Evolutionary conservation across 2,888 invertebrate species (phyloP).

Genomic region (Protophormia terraenovae): DNA sequence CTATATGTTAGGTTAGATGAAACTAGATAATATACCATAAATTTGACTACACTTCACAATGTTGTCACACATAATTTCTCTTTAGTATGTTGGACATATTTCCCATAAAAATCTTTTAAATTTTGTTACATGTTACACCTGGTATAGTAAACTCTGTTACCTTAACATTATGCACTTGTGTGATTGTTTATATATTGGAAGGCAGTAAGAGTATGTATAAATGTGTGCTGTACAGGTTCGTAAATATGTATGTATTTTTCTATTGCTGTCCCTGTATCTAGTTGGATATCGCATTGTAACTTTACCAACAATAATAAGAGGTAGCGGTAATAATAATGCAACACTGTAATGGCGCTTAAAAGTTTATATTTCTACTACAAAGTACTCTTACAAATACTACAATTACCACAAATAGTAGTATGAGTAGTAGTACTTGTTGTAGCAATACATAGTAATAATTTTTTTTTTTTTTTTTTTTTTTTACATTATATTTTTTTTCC

Average conservation of each 20-base stretch:
- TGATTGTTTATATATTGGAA: background rate
- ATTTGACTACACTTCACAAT: no score
- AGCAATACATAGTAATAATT: slow-evolving; percentile 20
- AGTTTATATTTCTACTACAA: slow-evolving; percentile 3
- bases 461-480: background rate
- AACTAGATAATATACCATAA: no score
- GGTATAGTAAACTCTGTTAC: slow-evolving; percentile 26
- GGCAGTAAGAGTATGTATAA: no score
- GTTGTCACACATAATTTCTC: no score
- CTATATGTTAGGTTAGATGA: no score
- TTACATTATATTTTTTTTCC: slow-evolving; percentile 27
- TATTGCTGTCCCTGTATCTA: no score
- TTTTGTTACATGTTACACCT: slow-evolving; percentile 52
- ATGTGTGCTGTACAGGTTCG: background rate
- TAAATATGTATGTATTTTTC: no score
- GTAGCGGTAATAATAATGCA: slow-evolving; percentile 29
- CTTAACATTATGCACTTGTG: slow-evolving; percentile 39
- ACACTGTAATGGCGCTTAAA: slow-evolving; percentile 53
- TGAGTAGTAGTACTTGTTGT: slow-evolving; percentile 6
- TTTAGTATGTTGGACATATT: background rate
- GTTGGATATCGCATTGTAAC: background rate
- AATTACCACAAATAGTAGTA: slow-evolving; percentile 4
- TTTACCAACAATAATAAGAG: background rate
- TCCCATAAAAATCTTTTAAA: slow-evolving; percentile 3
- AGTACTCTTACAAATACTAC: slow-evolving; percentile 3